Evolutionary conservation across 2,113 vertebrate species (phyloP), one percentile per base, ranked within the genome.

Genomic region (Collichthys lucidus): DNA sequence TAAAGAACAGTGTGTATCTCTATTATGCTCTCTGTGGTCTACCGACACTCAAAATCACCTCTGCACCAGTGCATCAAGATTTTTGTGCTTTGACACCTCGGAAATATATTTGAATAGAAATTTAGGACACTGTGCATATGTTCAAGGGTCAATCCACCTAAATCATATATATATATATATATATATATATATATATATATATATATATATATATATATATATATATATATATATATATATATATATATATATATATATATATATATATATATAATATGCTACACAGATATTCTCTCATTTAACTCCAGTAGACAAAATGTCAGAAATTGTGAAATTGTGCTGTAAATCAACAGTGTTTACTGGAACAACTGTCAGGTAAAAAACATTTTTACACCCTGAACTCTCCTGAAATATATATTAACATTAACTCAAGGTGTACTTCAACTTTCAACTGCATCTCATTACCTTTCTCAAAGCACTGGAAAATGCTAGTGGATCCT

Each of bases 1-100:
- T 87, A 52, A 88, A 91, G 85, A 86, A 90, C 50, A 49, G 49
- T 77, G 14, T 29, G 46, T 79, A 78, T 76, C 74, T 67, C 81
- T 87, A 49, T 71, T 31, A 59, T 24, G 65, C 31, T 42, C 22
- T 69, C 46, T 64, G 31, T 57, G 46, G 40, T 29, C 31, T 35
- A 5, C 46, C 61, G 52, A 50, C 6, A n/a, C 11, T 29, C 31
- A 42, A n/a, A 56, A 22, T 60, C 24, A 49, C 63, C 68, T 62
- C 24, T 44, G 52, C 31, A 50, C 22, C 17, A 19, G 17, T 47
- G 69, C 24, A 40, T 57, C 22, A 56, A 12, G 29, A 22, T 46
- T 59, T 31, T 29, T 24, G 24, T 66, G 15, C 17, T 60, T 17
- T 29, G 14, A 29, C 35, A 35, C 35, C 7, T 35, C 1, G 7